Evolutionary conservation across 2,113 vertebrate genomes (phyloP).

Genomic region (Empidonax traillii): DNA sequence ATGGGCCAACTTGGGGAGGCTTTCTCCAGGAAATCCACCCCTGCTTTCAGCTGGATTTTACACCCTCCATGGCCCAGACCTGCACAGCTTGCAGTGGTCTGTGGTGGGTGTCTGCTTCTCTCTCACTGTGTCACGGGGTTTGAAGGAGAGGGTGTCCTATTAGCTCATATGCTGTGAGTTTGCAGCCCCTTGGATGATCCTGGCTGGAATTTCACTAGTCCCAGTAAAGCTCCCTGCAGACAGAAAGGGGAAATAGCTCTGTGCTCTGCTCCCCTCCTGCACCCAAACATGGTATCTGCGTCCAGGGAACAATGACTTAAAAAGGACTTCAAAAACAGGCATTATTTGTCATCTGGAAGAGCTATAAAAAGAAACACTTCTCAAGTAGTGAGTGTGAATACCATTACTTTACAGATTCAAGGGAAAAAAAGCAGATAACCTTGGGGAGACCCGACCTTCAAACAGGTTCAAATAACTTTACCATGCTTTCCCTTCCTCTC

Average conservation of each 20-base stretch:
- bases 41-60: neutral
- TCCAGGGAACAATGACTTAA: slow-evolving; percentile 73
- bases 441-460: slow-evolving; percentile 76
- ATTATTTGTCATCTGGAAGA: slow-evolving; percentile 77
- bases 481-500: slow-evolving; percentile 28
- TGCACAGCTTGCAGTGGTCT: neutral
- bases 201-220: slow-evolving; percentile 43
- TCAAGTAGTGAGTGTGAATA: slow-evolving; percentile 81
- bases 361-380: slow-evolving; percentile 88
- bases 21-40: neutral
- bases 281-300: slow-evolving; percentile 65
- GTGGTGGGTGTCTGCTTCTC: neutral
- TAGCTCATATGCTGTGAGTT: neutral
- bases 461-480: slow-evolving; percentile 67
- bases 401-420: slow-evolving; percentile 81
- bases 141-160: neutral
- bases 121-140: neutral
- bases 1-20: neutral
- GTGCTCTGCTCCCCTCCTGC: slow-evolving; percentile 32
- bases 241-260: slow-evolving; percentile 50
- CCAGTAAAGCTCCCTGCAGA: slow-evolving; percentile 36
- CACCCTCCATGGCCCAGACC: neutral
- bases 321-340: slow-evolving; percentile 71
- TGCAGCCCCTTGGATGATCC: neutral
- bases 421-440: slow-evolving; percentile 81